Conservation (phyloP, 2,797 vertebrate genomes). For the Apodemus agrarius region DNA sequence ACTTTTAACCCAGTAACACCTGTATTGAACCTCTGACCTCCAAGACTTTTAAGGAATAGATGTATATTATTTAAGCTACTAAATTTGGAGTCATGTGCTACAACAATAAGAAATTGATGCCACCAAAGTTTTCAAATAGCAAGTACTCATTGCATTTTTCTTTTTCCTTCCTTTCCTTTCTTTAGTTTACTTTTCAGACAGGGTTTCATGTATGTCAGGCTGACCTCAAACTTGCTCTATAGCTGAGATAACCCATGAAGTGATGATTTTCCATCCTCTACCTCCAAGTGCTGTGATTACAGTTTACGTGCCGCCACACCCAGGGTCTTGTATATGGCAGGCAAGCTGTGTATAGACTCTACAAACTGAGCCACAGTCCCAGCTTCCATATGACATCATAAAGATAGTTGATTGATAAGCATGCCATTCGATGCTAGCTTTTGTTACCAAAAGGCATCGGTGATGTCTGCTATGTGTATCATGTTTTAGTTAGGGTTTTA, state of each 20-base stretch:
- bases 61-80: not conserved
- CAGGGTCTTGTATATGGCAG: not conserved
- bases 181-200: not conserved
- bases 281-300: not conserved
- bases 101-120: conserved; percentile 23
- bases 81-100: not conserved
- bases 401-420: conserved; percentile 25
- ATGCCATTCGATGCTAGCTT: not conserved
- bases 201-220: not conserved
- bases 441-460: conserved; percentile 3
- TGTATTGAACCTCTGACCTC: not conserved
- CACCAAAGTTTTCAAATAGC: not conserved
- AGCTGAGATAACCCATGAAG: not conserved
- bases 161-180: not conserved
- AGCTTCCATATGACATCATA: not conserved
- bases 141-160: conserved; percentile 25
- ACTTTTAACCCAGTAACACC: conserved; percentile 37
- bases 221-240: not conserved
- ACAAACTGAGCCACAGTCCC: not conserved
- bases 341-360: not conserved
- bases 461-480: not conserved
- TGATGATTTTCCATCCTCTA: not conserved
- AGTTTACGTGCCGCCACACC: not conserved
- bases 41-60: conserved; percentile 6
- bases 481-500: too few relatives aligned